Conservation (phyloP, 2,797 vertebrate genomes). For the Pangasius mekongensis region DNA sequence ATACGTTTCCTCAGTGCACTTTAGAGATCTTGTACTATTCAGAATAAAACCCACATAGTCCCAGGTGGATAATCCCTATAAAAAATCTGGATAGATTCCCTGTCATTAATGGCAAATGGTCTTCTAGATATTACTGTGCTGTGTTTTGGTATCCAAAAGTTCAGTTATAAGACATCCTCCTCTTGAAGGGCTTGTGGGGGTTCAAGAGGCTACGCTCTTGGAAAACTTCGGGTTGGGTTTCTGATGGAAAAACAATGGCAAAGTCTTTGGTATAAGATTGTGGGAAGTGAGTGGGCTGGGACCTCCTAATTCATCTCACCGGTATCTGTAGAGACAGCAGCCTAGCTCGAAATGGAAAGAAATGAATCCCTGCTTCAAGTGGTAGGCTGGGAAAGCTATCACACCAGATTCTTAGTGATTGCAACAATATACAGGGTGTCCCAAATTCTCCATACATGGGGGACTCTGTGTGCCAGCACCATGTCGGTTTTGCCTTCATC, state of each 20-base stretch:
- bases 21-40: not conserved
- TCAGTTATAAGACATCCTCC: not conserved
- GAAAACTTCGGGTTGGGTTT: not conserved
- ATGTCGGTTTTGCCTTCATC: too few species aligned
- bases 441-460: too few species aligned
- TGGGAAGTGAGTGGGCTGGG: constrained; percentile 70
- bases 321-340: constrained; percentile 26
- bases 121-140: not conserved
- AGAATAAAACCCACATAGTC: not conserved
- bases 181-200: not conserved
- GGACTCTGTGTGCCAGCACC: too few species aligned
- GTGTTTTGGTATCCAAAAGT: constrained; percentile 12
- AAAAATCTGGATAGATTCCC: not conserved
- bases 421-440: not conserved
- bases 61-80: not conserved
- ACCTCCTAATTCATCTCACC: constrained; percentile 60
- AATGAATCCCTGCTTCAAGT: not conserved
- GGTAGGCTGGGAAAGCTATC: constrained; percentile 54
- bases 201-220: constrained; percentile 4
- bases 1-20: not conserved
- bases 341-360: constrained; percentile 13
- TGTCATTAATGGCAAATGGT: not conserved
- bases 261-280: constrained; percentile 47
- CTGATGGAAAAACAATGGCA: constrained; percentile 24
- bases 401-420: not conserved